Percentiles rank a stretch among this genome's conserved stretches.
phyloP scores from a whole-genome alignment of 2,888 invertebrate genomes.

The Agrotis ipsilon region DNA sequence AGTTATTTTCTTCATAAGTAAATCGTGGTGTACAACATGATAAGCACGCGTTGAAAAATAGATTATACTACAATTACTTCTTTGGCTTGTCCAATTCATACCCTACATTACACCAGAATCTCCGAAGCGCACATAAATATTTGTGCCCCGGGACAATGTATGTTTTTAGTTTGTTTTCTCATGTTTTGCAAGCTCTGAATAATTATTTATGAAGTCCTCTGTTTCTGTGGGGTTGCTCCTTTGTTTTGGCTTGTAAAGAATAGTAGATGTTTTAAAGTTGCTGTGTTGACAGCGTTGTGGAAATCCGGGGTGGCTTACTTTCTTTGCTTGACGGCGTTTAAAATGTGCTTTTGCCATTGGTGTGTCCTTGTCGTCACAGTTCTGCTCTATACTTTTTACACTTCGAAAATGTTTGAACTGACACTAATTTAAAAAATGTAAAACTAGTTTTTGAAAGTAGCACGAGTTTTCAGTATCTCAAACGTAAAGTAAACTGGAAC shows the following conservation, averaged over 20 bases:
- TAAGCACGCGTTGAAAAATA: too few species aligned
- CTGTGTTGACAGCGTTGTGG: slow-evolving; percentile 1
- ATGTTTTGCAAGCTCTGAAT: slow-evolving; percentile 52
- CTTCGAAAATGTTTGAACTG: too few species aligned
- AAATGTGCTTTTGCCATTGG: too few species aligned
- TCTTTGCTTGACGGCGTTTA: neutral
- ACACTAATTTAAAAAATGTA: too few species aligned
- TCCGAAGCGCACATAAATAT: slow-evolving; percentile 56
- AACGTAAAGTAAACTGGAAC: too few species aligned
- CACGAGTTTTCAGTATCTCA: too few species aligned
- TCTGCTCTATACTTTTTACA: too few species aligned
- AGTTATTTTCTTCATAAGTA: too few species aligned
- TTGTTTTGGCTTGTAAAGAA: slow-evolving; percentile 44
- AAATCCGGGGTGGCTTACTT: slow-evolving; percentile 2
- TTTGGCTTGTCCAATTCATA: slow-evolving; percentile 29
- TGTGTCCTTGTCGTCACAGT: too few species aligned
- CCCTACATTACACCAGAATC: slow-evolving; percentile 22
- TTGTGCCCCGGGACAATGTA: slow-evolving; percentile 50
- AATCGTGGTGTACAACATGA: too few species aligned
- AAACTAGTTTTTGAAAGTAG: too few species aligned
- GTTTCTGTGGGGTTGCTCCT: slow-evolving; percentile 21
- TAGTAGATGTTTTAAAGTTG: slow-evolving; percentile 27
- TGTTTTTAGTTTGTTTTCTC: slow-evolving; percentile 59
- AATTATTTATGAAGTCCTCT: slow-evolving; percentile 54
- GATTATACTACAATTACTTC: neutral